Evolutionary conservation across 2,113 vertebrate species (phyloP).

Genomic region (Craseonycteris thonglongyai): DNA sequence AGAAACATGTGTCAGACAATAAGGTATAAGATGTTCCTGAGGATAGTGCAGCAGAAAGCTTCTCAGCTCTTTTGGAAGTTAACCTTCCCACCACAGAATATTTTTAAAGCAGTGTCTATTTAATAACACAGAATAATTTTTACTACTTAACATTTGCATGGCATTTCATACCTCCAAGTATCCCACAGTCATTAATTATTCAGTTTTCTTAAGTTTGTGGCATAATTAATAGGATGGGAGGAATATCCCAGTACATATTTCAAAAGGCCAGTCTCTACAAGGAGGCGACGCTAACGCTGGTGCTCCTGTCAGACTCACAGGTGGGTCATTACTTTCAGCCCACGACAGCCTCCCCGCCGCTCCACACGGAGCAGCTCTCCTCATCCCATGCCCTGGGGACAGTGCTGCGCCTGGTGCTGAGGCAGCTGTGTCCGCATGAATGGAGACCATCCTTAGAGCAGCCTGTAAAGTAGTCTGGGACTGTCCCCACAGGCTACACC

Average conservation of each 20-base stretch:
- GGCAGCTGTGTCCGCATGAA: background rate
- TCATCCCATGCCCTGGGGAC: background rate
- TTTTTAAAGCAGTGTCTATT: constrained; percentile 17
- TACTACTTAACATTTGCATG: constrained; percentile 60
- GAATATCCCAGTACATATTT: constrained; percentile 46
- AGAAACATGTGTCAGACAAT: background rate
- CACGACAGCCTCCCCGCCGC: background rate
- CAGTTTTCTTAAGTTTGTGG: constrained; percentile 35
- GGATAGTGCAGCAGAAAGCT: background rate
- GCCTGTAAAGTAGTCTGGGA: background rate
- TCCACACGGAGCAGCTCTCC: background rate
- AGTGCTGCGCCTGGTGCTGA: background rate
- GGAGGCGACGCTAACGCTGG: background rate
- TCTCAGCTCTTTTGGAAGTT: background rate
- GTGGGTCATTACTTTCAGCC: background rate
- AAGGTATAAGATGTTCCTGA: background rate
- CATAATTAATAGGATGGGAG: constrained; percentile 49
- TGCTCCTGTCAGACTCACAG: background rate
- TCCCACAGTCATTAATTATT: constrained; percentile 60
- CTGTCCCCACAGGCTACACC: background rate
- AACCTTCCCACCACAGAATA: background rate
- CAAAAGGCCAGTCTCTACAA: constrained; percentile 46
- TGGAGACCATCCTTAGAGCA: background rate
- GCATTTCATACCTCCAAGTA: constrained; percentile 39
- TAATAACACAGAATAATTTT: constrained; percentile 28